Base-by-base conservation (phyloP, 2,113 vertebrate species). In the Eretmochelys imbricata region DNA sequence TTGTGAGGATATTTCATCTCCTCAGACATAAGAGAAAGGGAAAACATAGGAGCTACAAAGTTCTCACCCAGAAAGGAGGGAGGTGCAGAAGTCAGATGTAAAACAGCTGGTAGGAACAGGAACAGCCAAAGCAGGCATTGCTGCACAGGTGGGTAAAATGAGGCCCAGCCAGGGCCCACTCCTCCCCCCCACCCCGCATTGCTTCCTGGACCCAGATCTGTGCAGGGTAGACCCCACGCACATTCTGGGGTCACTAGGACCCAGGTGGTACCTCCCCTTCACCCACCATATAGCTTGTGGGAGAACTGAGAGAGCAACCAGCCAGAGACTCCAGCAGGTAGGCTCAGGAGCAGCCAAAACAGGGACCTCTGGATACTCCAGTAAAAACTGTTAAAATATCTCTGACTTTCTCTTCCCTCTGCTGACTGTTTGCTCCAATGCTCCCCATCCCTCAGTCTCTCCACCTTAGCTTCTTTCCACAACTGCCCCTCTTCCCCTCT, bases 1-100 rank as follows among this genome's bases (percentile, higher is more conserved):
- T 0, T 82, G 72, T 38, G 59, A 93, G 94, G 69, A 78, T 95
- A 93, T 94, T 96, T 93, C 90, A 94, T 84, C 65, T 94, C 87
- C 80, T 79, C 20, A 89, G 81, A 95, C 95, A 89, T 0, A 22
- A 11, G 9, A 95, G 91, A 91, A 12, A 88, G 10, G 14, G 42
- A 96, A 95, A 96, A 65, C 12, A 72, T 76, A 89, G 25, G 9
- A 92, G 88, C 80, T 91, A 5, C 49, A 92, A 91, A 96, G 88
- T 81, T 59, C 92, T 81, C 88, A 91, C 57, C 93, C 84, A 59
- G 4, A 3, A 90, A 88, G 72, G 54, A 82, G 9, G 25, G 14
- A 93, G 93, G 1, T 6, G 42, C 10, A 48, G 42, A 42, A 76
- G 72, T 25, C 24, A 76, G 72, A 46, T 76, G 24, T 76, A 25